These are phyloP conservation scores for Halisarca cf. caerulea DNA, from an alignment of 37 sponge, comb jelly and placozoan genomes.

Conservation along the genomic window DNA sequence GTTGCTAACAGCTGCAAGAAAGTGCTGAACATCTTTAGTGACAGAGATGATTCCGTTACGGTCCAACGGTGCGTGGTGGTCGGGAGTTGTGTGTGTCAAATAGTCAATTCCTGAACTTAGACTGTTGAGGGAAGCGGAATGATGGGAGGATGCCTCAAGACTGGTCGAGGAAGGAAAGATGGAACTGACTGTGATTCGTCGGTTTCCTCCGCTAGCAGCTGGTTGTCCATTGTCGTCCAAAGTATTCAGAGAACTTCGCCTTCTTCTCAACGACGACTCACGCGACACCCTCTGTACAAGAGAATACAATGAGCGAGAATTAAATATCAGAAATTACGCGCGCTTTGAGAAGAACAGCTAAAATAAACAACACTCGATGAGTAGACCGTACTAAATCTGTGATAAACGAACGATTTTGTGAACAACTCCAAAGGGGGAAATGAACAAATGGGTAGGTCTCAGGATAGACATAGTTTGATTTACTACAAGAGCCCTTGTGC, in stretches of 20 bases:
- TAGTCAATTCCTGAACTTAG: neutral
- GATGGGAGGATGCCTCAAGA: conserved; percentile 6
- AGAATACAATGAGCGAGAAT: neutral
- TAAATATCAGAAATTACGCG: neutral
- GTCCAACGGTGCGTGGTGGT: neutral
- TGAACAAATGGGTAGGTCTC: too few species aligned
- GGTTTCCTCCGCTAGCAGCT: neutral
- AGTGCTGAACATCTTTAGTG: neutral
- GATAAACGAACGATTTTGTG: too few species aligned
- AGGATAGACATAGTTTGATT: too few species aligned
- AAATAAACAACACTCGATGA: too few species aligned
- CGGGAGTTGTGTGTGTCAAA: neutral
- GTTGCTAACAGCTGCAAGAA: neutral
- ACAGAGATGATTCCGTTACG: neutral
- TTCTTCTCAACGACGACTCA: neutral
- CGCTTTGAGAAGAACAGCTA: too few species aligned
- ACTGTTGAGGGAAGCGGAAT: neutral
- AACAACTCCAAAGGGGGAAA: too few species aligned
- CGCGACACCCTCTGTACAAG: neutral
- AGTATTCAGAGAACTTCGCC: neutral
- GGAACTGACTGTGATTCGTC: neutral
- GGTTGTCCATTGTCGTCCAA: neutral
- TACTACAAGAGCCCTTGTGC: too few species aligned
- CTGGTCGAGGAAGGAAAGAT: conserved; percentile 22
- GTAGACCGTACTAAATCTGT: too few species aligned